Percentiles rank a stretch among this genome's conserved stretches.
Conservation (phyloP, 2,113 vertebrate species). For the Platichthys flesus region DNA sequence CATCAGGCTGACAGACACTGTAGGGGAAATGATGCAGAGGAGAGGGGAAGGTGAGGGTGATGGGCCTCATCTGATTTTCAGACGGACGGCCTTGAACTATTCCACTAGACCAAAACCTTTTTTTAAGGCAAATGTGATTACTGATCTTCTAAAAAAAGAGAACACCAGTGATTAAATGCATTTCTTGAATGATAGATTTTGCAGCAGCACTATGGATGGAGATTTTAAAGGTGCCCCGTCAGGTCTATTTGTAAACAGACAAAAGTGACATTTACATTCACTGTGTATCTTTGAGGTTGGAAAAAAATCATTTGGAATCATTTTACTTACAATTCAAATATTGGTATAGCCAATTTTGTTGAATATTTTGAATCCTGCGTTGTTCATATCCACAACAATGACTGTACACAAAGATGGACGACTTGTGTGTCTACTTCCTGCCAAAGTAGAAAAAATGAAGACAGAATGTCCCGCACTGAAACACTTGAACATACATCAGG, state of each 20-base stretch:
- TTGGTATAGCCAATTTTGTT: background rate
- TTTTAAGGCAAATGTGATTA: conserved; percentile 77
- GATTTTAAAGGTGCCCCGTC: conserved; percentile 21
- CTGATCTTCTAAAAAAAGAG: conserved; percentile 29
- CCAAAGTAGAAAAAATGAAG: background rate
- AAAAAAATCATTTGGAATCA: background rate
- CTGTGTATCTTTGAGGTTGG: background rate
- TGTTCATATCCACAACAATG: background rate
- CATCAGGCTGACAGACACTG: conserved; percentile 44
- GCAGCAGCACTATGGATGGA: conserved; percentile 26
- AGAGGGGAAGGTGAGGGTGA: conserved; percentile 28
- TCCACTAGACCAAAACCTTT: conserved; percentile 46
- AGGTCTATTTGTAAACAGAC: conserved; percentile 11
- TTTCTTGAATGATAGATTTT: conserved; percentile 14
- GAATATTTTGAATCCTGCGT: background rate
- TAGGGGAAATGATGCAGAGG: conserved; percentile 38
- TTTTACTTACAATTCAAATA: conserved; percentile 3
- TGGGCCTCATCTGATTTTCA: conserved; percentile 42
- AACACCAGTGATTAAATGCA: conserved; percentile 25
- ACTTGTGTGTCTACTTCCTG: background rate
- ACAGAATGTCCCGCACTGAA: too few relatives aligned
- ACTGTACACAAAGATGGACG: background rate
- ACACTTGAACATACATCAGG: background rate
- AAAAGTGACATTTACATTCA: conserved; percentile 19
- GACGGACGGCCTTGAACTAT: conserved; percentile 28